Percentiles rank a stretch among this genome's conserved stretches.
Evolutionary conservation across 2,888 invertebrate species (phyloP).

Genomic region (Danaus chrysippus): DNA sequence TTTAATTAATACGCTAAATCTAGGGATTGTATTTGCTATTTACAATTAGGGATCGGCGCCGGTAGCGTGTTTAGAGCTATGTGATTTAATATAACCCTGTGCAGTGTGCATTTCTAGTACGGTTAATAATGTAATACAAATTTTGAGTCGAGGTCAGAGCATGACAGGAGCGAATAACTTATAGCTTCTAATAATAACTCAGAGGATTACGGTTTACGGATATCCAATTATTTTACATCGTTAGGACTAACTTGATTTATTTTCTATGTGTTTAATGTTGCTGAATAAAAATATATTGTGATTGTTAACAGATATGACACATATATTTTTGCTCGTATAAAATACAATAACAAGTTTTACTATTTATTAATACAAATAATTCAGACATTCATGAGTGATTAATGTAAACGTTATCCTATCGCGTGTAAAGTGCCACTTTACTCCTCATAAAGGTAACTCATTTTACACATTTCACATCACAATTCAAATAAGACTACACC

Average conservation of each 20-base stretch:
- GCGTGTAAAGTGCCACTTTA: neutral
- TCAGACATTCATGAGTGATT: too few species aligned
- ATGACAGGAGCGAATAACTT: slow-evolving; percentile 40
- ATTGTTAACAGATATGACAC: neutral
- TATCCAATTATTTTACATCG: slow-evolving; percentile 35
- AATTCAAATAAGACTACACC: slow-evolving; percentile 16
- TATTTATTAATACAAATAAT: too few species aligned
- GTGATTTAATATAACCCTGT: slow-evolving; percentile 63
- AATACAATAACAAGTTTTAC: too few species aligned
- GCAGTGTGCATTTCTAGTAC: slow-evolving; percentile 52
- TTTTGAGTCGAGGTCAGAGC: slow-evolving; percentile 46
- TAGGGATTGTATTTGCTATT: slow-evolving; percentile 64
- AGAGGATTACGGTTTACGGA: slow-evolving; percentile 32
- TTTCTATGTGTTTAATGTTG: slow-evolving; percentile 5
- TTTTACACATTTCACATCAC: too few species aligned
- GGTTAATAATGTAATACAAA: slow-evolving; percentile 54
- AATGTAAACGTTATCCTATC: too few species aligned
- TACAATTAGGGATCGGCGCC: slow-evolving; percentile 67
- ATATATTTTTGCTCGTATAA: neutral
- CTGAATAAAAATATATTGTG: neutral
- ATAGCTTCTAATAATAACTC: slow-evolving; percentile 36
- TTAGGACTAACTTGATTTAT: slow-evolving; percentile 26
- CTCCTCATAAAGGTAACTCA: neutral
- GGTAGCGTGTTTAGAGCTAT: slow-evolving; percentile 70
- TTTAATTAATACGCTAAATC: slow-evolving; percentile 74